Evolutionary conservation across 2,888 invertebrate genomes (phyloP).

Genomic region (Gymnocheta viridis): DNA sequence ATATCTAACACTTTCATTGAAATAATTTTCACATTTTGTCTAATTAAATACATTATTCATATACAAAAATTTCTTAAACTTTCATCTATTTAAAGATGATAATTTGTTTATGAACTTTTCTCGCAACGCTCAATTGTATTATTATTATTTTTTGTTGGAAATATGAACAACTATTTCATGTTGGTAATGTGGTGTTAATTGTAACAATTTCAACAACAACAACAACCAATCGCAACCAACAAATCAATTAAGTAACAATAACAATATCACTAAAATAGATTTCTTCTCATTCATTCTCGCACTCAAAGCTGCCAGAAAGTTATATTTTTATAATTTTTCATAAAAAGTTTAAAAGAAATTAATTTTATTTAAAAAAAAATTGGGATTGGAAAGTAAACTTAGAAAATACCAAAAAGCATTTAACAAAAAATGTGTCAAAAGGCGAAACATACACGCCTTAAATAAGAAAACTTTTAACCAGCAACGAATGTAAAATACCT

Average conservation of each 20-base stretch:
- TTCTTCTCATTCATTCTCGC: not conserved
- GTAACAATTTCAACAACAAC: slow-evolving; percentile 32
- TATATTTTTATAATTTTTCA: not conserved
- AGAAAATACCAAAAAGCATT: too few species aligned
- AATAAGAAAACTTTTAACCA: too few species aligned
- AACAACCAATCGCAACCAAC: not conserved
- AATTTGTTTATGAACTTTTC: slow-evolving; percentile 20
- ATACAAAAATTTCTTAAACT: not conserved
- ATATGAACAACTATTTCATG: not conserved
- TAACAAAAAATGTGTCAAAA: too few species aligned
- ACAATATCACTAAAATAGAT: not conserved
- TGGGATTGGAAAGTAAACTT: too few species aligned
- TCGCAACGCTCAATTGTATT: too few species aligned
- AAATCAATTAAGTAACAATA: not conserved
- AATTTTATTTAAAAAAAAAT: too few species aligned
- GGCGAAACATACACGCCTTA: too few species aligned
- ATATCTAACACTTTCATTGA: not conserved
- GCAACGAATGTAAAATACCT: too few species aligned
- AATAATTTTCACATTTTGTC: not conserved
- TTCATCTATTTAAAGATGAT: slow-evolving; percentile 15
- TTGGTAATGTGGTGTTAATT: slow-evolving; percentile 52
- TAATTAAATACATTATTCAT: not conserved
- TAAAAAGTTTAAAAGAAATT: not conserved
- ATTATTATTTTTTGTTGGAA: not conserved
- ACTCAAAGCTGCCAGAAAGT: not conserved